Evolutionary conservation across 2,113 vertebrate genomes (phyloP).

Genomic region (Prionailurus bengalensis): DNA sequence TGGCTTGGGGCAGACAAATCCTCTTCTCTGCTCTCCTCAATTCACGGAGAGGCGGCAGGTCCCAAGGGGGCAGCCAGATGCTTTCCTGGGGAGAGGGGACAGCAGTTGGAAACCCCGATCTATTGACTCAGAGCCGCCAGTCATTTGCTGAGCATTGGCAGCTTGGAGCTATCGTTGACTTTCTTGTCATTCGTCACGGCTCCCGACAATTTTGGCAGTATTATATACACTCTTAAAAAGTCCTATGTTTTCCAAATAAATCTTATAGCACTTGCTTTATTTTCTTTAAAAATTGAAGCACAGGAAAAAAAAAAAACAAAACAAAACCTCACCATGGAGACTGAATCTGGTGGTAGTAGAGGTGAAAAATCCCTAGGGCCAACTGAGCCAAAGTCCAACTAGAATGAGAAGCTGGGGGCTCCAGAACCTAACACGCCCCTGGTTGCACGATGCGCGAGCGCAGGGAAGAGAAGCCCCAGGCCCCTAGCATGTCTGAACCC

Average conservation of each 20-base stretch:
- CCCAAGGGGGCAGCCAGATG: background rate
- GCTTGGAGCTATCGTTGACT: accelerated
- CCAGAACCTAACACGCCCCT: background rate
- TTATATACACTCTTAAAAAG: background rate
- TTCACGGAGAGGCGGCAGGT: background rate
- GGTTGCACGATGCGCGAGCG: accelerated
- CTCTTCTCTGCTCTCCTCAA: background rate
- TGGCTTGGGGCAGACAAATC: background rate
- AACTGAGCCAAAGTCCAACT: accelerated
- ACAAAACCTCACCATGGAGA: background rate
- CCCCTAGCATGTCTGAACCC: background rate
- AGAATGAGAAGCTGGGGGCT: background rate
- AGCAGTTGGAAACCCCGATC: background rate
- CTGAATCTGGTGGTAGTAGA: background rate
- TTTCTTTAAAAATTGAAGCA: background rate
- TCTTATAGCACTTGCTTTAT: background rate
- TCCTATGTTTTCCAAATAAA: background rate
- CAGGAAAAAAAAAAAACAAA: background rate
- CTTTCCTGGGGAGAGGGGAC: background rate
- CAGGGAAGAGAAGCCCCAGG: background rate
- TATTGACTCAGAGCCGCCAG: background rate
- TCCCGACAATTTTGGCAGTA: background rate
- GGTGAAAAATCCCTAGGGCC: background rate
- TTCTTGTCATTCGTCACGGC: background rate
- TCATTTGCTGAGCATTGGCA: background rate